Conservation (phyloP, 1,140 invertebrate genomes). For the Stegodyphus dumicola region DNA sequence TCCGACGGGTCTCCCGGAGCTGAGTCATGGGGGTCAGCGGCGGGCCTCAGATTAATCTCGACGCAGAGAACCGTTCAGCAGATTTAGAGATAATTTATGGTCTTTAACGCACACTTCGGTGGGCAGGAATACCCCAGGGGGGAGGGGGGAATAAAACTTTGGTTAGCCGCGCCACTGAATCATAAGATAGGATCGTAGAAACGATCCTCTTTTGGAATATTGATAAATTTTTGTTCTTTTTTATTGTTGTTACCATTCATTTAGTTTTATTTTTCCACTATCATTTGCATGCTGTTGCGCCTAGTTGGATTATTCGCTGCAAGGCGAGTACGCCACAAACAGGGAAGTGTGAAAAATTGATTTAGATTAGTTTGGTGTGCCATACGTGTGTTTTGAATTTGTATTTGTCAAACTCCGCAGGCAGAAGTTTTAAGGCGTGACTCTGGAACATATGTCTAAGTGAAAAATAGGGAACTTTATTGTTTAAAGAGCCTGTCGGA, state of each 20-base stretch:
- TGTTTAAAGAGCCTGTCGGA: too few relatives aligned
- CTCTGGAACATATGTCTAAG: too few relatives aligned
- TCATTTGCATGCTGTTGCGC: too few relatives aligned
- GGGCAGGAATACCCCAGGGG: slow-evolving; percentile 10
- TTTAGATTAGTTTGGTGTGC: too few relatives aligned
- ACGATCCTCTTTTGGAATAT: slow-evolving; percentile 22
- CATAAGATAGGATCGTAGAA: slow-evolving; percentile 20
- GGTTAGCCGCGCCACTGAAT: slow-evolving; percentile 50
- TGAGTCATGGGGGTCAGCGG: slow-evolving; percentile 47
- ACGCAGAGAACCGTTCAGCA: slow-evolving; percentile 36
- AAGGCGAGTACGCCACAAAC: too few relatives aligned
- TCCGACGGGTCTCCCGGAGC: not conserved
- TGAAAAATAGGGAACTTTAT: too few relatives aligned
- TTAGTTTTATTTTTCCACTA: not conserved
- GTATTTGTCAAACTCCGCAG: too few relatives aligned
- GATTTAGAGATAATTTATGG: slow-evolving; percentile 59
- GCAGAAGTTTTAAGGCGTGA: too few relatives aligned
- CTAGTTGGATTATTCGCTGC: too few relatives aligned
- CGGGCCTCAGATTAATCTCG: slow-evolving; percentile 42
- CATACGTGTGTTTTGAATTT: too few relatives aligned
- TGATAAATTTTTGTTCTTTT: slow-evolving; percentile 41
- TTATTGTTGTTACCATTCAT: not conserved
- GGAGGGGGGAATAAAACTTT: slow-evolving; percentile 31
- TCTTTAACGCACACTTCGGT: slow-evolving; percentile 52
- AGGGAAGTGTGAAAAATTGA: too few relatives aligned